Base-by-base conservation (phyloP, 2,113 vertebrate species). In the Halcyon senegalensis region DNA sequence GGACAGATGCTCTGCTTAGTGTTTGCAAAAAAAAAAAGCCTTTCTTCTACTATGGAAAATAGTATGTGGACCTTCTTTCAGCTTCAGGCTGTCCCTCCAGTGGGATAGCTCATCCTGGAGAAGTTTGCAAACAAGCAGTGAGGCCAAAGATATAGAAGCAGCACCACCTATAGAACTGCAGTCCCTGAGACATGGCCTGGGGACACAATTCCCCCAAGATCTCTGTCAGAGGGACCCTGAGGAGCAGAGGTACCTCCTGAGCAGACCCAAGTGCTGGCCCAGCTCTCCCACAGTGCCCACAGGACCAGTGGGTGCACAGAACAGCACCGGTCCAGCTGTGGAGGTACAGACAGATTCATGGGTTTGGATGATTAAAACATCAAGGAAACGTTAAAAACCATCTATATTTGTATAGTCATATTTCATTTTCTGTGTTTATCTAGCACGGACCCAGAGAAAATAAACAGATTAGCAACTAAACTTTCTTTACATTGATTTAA, bases 151-250 rank as follows among this genome's bases (percentile, higher is more conserved):
- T 46, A 46, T 19, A 20, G 46, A 46, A 46, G 30, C 39, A 70
- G 19, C 14, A 31, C 4, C 1, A 1, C 17, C 7, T 20, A 13
- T 13, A 80, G 10, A 48, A 44, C 5, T 66, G 35, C 33, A 58
- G 56, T 18, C 12, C 63, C 68, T 66, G 18, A n/a, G 28, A 33
- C 28, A 72, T 8, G 13, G 33, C 25, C 11, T 41, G 30, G 30
- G 24, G 30, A 10, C 15, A 51, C 25, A 58, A 21, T 44, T 43
- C 43, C 58, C 28, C 37, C 56, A 79, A 44, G 17, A 67, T 17
- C 43, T 67, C 76, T 48, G 41, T 13, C 37, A 68, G 16, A 48
- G 0, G 0, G 30, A 58, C 4, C 9, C 21, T 3, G 0, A 5
- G 68, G 48, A 30, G 24, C 37, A 59, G 37, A 62, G n/a, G 16